Evolutionary conservation across 2,113 vertebrate species (phyloP), one percentile per base, ranked within the genome.

Genomic region (Sander vitreus): DNA sequence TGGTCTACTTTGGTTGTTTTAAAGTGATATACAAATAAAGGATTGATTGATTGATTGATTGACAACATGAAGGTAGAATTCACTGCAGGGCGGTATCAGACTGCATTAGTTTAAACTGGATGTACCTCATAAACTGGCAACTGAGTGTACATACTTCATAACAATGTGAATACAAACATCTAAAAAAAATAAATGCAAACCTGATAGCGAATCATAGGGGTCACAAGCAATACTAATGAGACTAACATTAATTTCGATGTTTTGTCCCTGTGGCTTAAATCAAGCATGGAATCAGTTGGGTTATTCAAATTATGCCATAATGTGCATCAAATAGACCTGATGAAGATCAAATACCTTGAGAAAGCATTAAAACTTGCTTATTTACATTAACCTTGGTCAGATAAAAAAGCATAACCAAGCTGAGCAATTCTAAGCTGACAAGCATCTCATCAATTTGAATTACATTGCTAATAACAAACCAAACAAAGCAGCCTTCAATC

Each of bases 291-390:
- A 25, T 55, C 6, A 63, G 23, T 33, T 12, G 3, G 23, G 78
- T 51, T 80, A 83, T 78, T 72, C 43, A 80, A 73, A 80, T 43
- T 30, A 51, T 11, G 59, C 47, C 27, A 72, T 59, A 65, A 65
- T 54, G 64, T 78, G 58, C 65, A 54, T 10, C 23, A 6, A 39
- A 55, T 23, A 62, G 47, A 74, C n/a, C 48, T 0, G 8, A 67
- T 43, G 51, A 75, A 74, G 78, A 75, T 76, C 66, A 33, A 53
- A 47, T 7, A 78, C 53, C 73, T 72, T 27, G 12, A 73, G 59
- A 74, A 33, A 57, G 39, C 55, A 59, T 78, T 74, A 60, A 72
- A 67, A 39, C 12, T n/a, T 55, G 27, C 69, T 60, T 77, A 73
- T 78, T 23, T 54, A 11, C 53, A 54, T 11, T 12, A 54, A 54